A percentile compares a stretch with the other conserved stretches of the same genome.
phyloP scores from a whole-genome alignment of 92 coral and sea anemone species.

The Hydrozoanthus gracilis region DNA sequence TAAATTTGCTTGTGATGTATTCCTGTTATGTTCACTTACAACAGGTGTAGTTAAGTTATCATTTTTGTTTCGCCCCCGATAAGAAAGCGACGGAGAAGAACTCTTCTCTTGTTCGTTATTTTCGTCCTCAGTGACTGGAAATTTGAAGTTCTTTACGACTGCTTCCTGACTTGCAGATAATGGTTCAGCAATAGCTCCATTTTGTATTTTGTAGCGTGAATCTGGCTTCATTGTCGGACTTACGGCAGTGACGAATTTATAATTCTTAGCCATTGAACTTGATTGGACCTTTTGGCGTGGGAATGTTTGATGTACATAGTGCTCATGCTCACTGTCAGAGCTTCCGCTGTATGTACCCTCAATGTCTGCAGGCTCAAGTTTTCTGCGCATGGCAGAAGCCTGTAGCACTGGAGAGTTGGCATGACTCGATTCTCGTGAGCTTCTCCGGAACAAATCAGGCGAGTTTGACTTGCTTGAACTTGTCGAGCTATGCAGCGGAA shows the following conservation, averaged over 20 bases:
- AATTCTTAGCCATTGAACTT: background rate
- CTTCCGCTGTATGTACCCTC: slow-evolving; percentile 28
- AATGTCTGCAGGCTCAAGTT: background rate
- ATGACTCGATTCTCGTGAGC: slow-evolving; percentile 35
- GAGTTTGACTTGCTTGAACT: slow-evolving; percentile 33
- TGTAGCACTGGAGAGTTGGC: slow-evolving; percentile 30
- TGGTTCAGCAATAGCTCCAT: background rate
- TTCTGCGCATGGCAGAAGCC: background rate
- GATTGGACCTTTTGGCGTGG: background rate
- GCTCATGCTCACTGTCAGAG: slow-evolving; percentile 33
- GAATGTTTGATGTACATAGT: background rate
- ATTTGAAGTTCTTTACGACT: background rate
- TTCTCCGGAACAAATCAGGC: slow-evolving; percentile 10
- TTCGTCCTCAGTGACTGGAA: background rate
- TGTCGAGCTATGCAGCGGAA: background rate
- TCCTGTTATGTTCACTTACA: background rate
- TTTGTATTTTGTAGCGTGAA: background rate
- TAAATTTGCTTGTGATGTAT: background rate
- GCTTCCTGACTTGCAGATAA: background rate
- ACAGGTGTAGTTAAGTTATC: background rate
- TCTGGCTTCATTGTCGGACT: slow-evolving; percentile 11
- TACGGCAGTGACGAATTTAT: background rate
- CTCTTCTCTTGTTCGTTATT: background rate
- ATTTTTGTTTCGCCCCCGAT: background rate
- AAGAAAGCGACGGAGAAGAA: background rate